Evolutionary conservation across 2,888 invertebrate genomes (phyloP).

Genomic region (Phrixothrix hirtus): DNA sequence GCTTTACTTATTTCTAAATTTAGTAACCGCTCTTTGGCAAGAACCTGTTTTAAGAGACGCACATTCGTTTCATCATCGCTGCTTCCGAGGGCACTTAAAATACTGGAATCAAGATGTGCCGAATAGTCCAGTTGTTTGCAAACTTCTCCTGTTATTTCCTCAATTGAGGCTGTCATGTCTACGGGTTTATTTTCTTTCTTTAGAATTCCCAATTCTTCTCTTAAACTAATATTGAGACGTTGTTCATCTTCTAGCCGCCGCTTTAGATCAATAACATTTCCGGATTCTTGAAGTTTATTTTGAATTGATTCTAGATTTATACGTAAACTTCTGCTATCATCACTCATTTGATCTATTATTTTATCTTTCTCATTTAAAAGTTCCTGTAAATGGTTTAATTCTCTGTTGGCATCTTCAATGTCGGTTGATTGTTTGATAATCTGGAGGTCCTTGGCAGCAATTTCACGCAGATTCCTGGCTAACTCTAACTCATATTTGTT

Average conservation of each 20-base stretch:
- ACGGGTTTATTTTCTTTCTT: conserved; percentile 53
- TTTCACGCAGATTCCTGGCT: conserved; percentile 34
- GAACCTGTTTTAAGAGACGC: conserved; percentile 51
- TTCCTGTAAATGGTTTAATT: conserved; percentile 62
- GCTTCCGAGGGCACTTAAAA: conserved; percentile 62
- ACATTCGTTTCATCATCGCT: conserved; percentile 44
- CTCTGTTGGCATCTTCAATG: conserved; percentile 56
- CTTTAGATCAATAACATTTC: conserved; percentile 63
- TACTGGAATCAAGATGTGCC: conserved; percentile 63
- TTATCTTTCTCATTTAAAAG: conserved; percentile 64
- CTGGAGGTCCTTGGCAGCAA: conserved; percentile 39
- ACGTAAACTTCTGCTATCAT: conserved; percentile 61
- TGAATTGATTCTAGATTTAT: conserved; percentile 59
- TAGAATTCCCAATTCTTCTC: conserved; percentile 46
- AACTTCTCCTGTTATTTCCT: conserved; percentile 62
- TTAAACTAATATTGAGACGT: conserved; percentile 54
- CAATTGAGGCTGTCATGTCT: conserved; percentile 51
- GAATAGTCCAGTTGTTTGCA: conserved; percentile 65
- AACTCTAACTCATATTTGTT: conserved; percentile 30
- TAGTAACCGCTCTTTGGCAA: conserved; percentile 58
- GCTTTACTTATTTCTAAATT: conserved; percentile 58
- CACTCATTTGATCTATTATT: conserved; percentile 63
- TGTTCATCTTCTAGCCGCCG: conserved; percentile 62
- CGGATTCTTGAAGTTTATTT: conserved; percentile 60
- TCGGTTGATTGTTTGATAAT: conserved; percentile 37